These are phyloP conservation scores for Apostichopus parvimensis DNA, from an alignment of 35 echinoderm and acorn worm species.

Conservation along the genomic window DNA sequence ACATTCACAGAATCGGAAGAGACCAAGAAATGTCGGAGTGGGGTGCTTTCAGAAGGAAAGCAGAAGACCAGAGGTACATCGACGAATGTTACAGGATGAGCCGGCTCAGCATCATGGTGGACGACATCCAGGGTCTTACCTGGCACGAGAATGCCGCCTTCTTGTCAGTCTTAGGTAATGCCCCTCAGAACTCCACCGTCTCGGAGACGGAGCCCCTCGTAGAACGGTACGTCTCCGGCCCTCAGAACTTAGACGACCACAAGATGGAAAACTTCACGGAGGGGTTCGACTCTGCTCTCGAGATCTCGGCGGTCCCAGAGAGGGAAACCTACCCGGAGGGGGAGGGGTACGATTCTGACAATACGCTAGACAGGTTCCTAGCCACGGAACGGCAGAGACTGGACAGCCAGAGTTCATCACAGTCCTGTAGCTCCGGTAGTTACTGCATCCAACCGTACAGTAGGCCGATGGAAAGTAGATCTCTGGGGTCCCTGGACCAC, in stretches of 20 bases:
- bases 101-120: slow-evolving; percentile 5
- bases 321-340: not conserved
- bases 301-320: not conserved
- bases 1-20: not conserved
- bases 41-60: not conserved
- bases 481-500: slow-evolving; percentile 64
- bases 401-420: slow-evolving; percentile 38
- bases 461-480: slow-evolving; percentile 8
- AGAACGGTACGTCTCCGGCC: too few relatives aligned
- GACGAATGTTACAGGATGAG: slow-evolving; percentile 47
- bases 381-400: slow-evolving; percentile 2
- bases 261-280: too few relatives aligned
- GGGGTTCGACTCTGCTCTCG: not conserved
- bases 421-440: slow-evolving; percentile 16
- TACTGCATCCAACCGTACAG: slow-evolving; percentile 8
- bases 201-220: too few relatives aligned
- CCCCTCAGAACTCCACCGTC: slow-evolving; percentile 43
- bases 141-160: slow-evolving; percentile 52
- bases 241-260: too few relatives aligned
- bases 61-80: not conserved
- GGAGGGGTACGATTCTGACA: not conserved
- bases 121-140: slow-evolving; percentile 10
- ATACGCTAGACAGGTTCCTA: not conserved
- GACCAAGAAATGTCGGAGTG: not conserved
- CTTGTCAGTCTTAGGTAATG: not conserved